phyloP scores from a whole-genome alignment of 2,113 vertebrate species.

The Smithornis capensis region DNA sequence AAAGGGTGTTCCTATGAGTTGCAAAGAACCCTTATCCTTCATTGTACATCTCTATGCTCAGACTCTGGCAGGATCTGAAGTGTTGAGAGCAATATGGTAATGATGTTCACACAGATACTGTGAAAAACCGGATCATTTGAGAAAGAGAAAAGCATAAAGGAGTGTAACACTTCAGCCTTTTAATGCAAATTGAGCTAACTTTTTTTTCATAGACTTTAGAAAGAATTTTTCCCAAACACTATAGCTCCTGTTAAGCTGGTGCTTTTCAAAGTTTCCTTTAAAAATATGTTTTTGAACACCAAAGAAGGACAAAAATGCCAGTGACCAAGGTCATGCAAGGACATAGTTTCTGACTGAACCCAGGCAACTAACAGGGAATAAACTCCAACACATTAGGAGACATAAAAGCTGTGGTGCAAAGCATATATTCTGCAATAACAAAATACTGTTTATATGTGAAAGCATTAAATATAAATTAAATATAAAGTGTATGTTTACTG shows the following conservation, averaged over 20 bases:
- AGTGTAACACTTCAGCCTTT: slow-evolving; percentile 11
- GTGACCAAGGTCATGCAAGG: slow-evolving; percentile 11
- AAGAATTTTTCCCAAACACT: background rate
- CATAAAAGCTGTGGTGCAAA: background rate
- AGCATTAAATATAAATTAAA: background rate
- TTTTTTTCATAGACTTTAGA: slow-evolving; percentile 10
- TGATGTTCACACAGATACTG: slow-evolving; percentile 11
- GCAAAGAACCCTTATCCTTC: background rate
- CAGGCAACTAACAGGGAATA: background rate
- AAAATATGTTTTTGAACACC: slow-evolving; percentile 40
- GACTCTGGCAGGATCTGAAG: background rate
- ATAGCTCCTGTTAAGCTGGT: background rate
- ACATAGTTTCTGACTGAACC: background rate
- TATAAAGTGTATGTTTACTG: background rate
- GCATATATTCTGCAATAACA: background rate
- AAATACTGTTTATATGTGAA: background rate
- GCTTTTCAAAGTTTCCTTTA: slow-evolving; percentile 46
- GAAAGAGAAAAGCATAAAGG: slow-evolving; percentile 19
- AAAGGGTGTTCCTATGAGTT: background rate
- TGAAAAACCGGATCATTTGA: slow-evolving; percentile 22
- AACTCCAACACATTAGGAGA: background rate
- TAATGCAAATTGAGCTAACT: slow-evolving; percentile 21
- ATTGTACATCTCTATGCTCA: background rate
- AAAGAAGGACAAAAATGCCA: slow-evolving; percentile 28
- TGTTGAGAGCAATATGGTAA: slow-evolving; percentile 22